A percentile compares a stretch with the other conserved stretches of the same genome.
phyloP scores from a whole-genome alignment of 2,113 vertebrate species.

The Zosterops hypoxanthus region DNA sequence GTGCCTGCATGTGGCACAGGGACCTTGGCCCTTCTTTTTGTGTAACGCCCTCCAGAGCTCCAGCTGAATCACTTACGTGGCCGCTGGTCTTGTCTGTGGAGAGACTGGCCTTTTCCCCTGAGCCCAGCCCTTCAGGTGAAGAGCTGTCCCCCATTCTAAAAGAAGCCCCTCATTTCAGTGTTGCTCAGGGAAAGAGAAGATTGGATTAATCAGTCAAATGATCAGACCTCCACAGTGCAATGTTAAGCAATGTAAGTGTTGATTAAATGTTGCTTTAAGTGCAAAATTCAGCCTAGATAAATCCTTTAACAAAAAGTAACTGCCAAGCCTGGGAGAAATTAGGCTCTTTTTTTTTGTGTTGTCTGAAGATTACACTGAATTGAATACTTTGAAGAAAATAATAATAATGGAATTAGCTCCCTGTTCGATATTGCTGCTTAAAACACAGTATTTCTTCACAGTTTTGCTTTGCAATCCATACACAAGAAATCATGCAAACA shows the following conservation, averaged over 20 bases:
- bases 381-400: not conserved
- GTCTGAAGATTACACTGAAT: not conserved
- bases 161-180: not conserved
- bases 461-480: not conserved
- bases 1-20: not conserved
- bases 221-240: not conserved
- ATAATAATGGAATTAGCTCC: not conserved
- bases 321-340: not conserved
- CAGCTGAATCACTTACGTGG: not conserved
- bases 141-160: not conserved
- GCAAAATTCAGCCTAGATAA: conserved; percentile 1
- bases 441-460: not conserved
- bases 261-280: not conserved
- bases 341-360: not conserved
- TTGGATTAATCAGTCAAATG: not conserved
- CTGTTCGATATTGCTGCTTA: not conserved
- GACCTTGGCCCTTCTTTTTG: not conserved
- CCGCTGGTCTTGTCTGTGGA: not conserved
- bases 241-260: not conserved
- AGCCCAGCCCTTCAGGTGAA: rapidly evolving
- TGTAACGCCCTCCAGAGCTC: not conserved
- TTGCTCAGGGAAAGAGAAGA: not conserved
- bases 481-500: not conserved
- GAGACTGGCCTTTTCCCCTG: not conserved
- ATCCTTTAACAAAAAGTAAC: not conserved